phyloP scores from a whole-genome alignment of 2,797 vertebrate genomes.

The Notolepis coatsorum region DNA sequence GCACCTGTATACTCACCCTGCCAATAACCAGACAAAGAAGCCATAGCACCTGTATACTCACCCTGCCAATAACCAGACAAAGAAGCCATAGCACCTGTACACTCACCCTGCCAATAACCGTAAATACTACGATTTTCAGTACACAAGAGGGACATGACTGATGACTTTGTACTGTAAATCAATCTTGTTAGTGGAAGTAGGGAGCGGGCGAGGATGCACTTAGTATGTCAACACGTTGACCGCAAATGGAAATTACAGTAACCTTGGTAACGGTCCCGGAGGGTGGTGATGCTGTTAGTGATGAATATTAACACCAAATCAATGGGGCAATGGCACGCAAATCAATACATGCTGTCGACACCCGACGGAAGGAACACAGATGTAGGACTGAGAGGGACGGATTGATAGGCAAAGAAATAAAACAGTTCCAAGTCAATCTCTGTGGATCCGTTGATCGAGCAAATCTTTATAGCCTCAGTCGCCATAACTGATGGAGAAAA shows the following conservation, averaged over 20 bases:
- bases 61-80: too few species aligned
- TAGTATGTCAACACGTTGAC: conserved; percentile 25
- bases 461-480: too few species aligned
- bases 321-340: conserved; percentile 13
- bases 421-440: too few species aligned
- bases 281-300: conserved; percentile 66
- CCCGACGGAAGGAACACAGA: conserved; percentile 22
- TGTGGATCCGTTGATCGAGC: too few species aligned
- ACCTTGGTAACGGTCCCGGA: conserved; percentile 81
- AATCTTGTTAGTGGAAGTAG: not conserved
- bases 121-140: not conserved
- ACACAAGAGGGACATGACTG: not conserved
- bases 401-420: too few species aligned
- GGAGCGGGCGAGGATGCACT: conserved; percentile 6
- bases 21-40: too few species aligned
- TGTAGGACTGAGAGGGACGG: not conserved
- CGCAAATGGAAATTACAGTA: conserved; percentile 65
- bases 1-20: too few species aligned
- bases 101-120: too few species aligned
- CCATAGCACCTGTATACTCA: too few species aligned
- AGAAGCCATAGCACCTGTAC: too few species aligned
- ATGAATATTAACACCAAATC: conserved; percentile 53
- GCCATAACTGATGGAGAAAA: too few species aligned
- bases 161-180: conserved; percentile 2
- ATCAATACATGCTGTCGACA: conserved; percentile 10